Base-by-base conservation (phyloP, 2,888 invertebrate genomes). In the Pandemis heparana region DNA sequence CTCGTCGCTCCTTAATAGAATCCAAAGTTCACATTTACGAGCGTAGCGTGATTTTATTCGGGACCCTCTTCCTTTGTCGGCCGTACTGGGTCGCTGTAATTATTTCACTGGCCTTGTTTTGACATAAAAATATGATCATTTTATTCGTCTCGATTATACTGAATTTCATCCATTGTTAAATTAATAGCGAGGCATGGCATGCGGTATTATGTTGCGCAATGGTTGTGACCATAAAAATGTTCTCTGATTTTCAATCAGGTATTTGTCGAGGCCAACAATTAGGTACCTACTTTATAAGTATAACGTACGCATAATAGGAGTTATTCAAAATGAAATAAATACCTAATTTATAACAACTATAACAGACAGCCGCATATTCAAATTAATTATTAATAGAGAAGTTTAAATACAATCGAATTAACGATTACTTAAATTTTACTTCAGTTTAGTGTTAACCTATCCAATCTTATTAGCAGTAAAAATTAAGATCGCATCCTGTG, bases 1-100 rank as follows among this genome's bases (percentile, higher is more conserved):
- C 78, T 77, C 83, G 82, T 80, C 79, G 78, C 77, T 79, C 79
- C 79, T 82, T 84, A 82, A 85, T 74, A 73, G 62, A 69, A 74
- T 83, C 85, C 83, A 83, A 85, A 85, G 81, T 85, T 85, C 75
- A 76, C 76, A 71, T 77, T 83, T 81, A 70, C 60, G 69, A 69
- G 69, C 69, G 32, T 80, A 79, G 80, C 82, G 81, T 84, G 83
- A 81, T 81, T 83, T 85, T 82, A 77, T 83, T 79, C 67, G 80
- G 70, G 64, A 61, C 59, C 67, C 72, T 79, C 77, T 76, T 77
- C 77, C 78, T 78, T 83, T 81, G 80, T 83, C 75, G 76, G 75
- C 67, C 70, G 68, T 74, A 75, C 78, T 60, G 76, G 77, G 59
- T 76, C 75, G 71, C 73, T 73, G 78, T 81, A 82, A 83, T 85